Base-by-base conservation (phyloP, 2,113 vertebrate species). In the Clinocottus analis region DNA sequence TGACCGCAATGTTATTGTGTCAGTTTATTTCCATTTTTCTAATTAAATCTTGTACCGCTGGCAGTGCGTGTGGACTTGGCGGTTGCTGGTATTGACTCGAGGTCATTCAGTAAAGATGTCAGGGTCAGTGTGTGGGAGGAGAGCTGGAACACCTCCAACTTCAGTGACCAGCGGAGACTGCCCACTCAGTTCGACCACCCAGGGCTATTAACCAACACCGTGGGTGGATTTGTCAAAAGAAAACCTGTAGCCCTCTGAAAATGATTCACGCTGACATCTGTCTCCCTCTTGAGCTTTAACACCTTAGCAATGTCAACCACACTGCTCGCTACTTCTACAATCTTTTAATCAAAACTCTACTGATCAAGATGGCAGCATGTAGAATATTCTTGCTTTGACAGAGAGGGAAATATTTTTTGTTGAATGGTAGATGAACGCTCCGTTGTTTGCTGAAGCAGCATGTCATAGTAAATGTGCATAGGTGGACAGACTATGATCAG, bases 81-180 rank as follows among this genome's bases (percentile, higher is more conserved):
- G 66, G 76, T 75, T 84, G 66, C 64, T 79, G 3, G 79, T 82
- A 80, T 77, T 77, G 80, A 82, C 82, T 59, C 61, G 19, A 41
- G 85, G 79, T 87, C 76, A 69, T 21, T 79, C 58, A 56, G 45
- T 82, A 71, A n/a, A 90, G 83, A 86, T 68, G 86, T 84, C 60
- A 59, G 78, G 87, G 83, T 92, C 87, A 81, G 66, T 12, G 87
- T 80, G 92, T 93, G 87, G 90, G 92, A 85, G 88, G 83, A 68
- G 68, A 85, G 64, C 64, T 82, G 84, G 77, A 85, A 31, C 7
- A 84, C 81, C 87, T 87, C 59, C 80, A 82, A 78, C 73, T 64
- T 62, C 79, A 83, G 65, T 88, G 87, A 91, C 87, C 85, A 80
- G 75, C 37, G 77, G 69, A 85, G 56, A 72, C 87, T 80, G 74